These are phyloP conservation scores for Deroplatys truncata DNA, from an alignment of 2,888 invertebrate species.

Conservation along the genomic window DNA sequence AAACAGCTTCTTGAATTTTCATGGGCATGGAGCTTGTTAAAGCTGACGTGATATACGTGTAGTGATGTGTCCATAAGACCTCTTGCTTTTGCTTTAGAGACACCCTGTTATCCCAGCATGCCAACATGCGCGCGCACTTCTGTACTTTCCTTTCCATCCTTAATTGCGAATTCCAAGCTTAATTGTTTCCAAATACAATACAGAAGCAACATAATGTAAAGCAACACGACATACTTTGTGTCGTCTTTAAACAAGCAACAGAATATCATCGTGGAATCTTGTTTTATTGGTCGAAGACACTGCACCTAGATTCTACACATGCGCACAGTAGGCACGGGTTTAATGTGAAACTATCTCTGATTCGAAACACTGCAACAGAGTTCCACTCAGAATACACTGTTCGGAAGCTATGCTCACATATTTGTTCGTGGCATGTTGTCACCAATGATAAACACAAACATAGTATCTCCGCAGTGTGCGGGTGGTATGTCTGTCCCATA, in stretches of 20 bases:
- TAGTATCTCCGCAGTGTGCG: too few species aligned
- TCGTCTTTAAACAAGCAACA: not conserved
- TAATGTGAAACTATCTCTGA: too few species aligned
- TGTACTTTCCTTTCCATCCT: not conserved
- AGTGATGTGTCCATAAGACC: too few species aligned
- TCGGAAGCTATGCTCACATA: too few species aligned
- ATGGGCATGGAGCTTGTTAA: not conserved
- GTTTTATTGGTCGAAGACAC: not conserved
- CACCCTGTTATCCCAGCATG: not conserved
- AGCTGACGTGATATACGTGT: not conserved
- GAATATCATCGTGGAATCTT: not conserved
- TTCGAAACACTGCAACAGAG: too few species aligned
- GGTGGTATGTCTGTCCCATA: too few species aligned
- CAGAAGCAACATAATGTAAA: not conserved
- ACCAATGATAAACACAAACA: too few species aligned
- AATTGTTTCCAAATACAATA: not conserved
- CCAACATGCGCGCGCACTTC: not conserved
- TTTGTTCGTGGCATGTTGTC: too few species aligned
- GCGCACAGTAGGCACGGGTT: too few species aligned
- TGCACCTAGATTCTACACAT: too few species aligned
- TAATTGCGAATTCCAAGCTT: not conserved
- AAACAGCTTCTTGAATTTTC: not conserved
- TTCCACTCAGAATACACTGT: too few species aligned
- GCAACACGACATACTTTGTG: not conserved
- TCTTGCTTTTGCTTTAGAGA: not conserved